Base-by-base conservation (phyloP, 2,113 vertebrate genomes). In the Orthochromis malagaraziensis region DNA sequence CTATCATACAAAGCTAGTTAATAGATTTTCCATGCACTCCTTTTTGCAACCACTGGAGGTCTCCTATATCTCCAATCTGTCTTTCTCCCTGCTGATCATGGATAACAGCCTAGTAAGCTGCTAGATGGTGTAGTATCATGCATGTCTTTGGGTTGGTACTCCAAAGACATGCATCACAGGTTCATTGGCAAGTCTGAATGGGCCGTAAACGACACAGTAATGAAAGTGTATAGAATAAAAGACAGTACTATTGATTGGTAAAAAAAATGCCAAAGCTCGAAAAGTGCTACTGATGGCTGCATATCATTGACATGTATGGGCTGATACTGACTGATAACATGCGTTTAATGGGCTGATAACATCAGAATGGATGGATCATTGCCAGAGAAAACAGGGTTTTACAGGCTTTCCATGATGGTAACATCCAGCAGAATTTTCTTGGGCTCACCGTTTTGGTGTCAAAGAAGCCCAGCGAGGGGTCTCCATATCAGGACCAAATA, bases 221-320 rank as follows among this genome's bases (percentile, higher is more conserved):
- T 21, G 17, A 65, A 65, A 12, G 19, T 14, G 35, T 40, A 40
- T 1, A 68, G 19, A 68, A 70, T 40, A 70, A 42, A 70, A 21
- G n/a, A 9, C 10, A 38, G 60, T 68, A 11, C 19, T 31, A 60
- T 5, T n/a, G 17, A 35, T 7, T 65, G 10, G 33, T 38, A 2
- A 11, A 31, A 53, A 12, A 55, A 1, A 53, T 51, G 5, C 49
- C 49, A 16, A 60, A 17, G 26, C 29, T 31, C 1, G 2, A 0
- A 21, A 68, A 17, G 38, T 16, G 13, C n/a, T 24, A 16, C 35
- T 16, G 13, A 17, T 47, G 24, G 17, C 24, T 45, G 40, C 0
- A 29, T 17, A 17, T 47, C 70, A 7, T 7, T 75, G 21, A 26
- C 40, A 19, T 75, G 42, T 47, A 2, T 47, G 40, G 14, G 14